Conservation (phyloP, 2,797 vertebrate genomes). For the Diglossa cyanea region DNA sequence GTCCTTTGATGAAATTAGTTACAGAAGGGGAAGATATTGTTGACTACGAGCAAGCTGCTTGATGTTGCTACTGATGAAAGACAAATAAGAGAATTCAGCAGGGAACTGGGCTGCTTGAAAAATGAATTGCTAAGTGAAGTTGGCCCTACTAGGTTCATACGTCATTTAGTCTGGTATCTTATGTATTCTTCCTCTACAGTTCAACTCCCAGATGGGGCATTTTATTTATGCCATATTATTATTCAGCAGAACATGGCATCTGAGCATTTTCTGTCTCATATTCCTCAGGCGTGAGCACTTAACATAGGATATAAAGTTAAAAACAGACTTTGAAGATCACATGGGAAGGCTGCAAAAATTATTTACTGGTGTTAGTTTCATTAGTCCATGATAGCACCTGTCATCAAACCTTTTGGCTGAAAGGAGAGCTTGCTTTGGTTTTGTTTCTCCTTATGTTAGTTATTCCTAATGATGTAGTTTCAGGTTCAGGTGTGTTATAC, state of each 20-base stretch:
- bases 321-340: conserved; percentile 41
- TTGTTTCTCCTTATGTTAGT: neutral
- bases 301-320: neutral
- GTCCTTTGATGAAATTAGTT: conserved; percentile 73
- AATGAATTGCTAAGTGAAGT: conserved; percentile 64
- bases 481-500: neutral
- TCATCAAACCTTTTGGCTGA: neutral
- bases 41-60: conserved; percentile 65
- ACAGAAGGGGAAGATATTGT: conserved; percentile 59
- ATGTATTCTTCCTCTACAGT: neutral
- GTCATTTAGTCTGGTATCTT: conserved; percentile 55
- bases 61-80: conserved; percentile 68
- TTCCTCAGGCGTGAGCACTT: conserved; percentile 15
- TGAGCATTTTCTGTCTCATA: conserved; percentile 23
- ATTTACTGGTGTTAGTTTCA: neutral
- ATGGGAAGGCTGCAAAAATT: conserved; percentile 11
- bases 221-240: conserved; percentile 58
- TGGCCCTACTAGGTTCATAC: conserved; percentile 54
- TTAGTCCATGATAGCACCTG: neutral
- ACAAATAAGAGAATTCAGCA: conserved; percentile 65
- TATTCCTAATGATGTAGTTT: neutral
- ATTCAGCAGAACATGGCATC: conserved; percentile 35
- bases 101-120: conserved; percentile 50
- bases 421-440: neutral
- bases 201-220: conserved; percentile 44